These are phyloP conservation scores for Bursaphelenchus mucronatus DNA, from an alignment of 1,140 invertebrate genomes.

Conservation along the genomic window DNA sequence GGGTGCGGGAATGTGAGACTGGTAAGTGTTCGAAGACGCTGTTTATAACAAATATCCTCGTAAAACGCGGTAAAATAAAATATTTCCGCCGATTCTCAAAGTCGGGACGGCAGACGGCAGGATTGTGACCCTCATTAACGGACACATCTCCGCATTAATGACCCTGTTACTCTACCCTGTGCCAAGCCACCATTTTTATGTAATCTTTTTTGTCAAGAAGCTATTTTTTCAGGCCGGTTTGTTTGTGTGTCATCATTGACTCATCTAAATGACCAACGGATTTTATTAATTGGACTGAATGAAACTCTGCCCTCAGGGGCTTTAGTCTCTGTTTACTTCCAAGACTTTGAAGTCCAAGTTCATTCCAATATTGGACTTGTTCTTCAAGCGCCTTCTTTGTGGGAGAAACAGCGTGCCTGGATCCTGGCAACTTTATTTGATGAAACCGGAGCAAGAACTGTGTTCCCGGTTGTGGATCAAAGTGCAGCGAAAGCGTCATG, in stretches of 20 bases:
- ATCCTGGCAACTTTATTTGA: constrained; percentile 26
- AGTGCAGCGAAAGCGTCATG: neutral
- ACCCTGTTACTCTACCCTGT: neutral
- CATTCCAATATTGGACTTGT: constrained; percentile 20
- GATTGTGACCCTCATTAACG: neutral
- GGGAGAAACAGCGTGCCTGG: constrained; percentile 29
- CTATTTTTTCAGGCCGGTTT: constrained; percentile 12
- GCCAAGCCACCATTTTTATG: neutral
- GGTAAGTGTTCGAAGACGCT: constrained; percentile 18
- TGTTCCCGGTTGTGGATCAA: constrained; percentile 25
- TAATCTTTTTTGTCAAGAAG: neutral
- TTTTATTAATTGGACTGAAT: constrained; percentile 15
- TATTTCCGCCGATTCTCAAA: neutral
- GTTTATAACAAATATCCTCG: constrained; percentile 12
- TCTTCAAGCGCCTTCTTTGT: constrained; percentile 21
- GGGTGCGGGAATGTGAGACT: constrained; percentile 21
- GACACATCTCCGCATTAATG: neutral
- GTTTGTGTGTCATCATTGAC: constrained; percentile 21
- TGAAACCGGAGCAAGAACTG: constrained; percentile 21
- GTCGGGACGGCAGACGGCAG: neutral
- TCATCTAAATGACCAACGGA: constrained; percentile 30
- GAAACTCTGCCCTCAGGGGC: constrained; percentile 19
- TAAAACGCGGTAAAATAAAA: neutral
- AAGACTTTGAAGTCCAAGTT: constrained; percentile 24
- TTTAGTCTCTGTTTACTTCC: constrained; percentile 22